Percentiles rank a stretch among this genome's conserved stretches.
These are phyloP conservation scores for Hirudinaria manillensis DNA, from an alignment of 2,888 invertebrate genomes.

Conservation along the genomic window DNA sequence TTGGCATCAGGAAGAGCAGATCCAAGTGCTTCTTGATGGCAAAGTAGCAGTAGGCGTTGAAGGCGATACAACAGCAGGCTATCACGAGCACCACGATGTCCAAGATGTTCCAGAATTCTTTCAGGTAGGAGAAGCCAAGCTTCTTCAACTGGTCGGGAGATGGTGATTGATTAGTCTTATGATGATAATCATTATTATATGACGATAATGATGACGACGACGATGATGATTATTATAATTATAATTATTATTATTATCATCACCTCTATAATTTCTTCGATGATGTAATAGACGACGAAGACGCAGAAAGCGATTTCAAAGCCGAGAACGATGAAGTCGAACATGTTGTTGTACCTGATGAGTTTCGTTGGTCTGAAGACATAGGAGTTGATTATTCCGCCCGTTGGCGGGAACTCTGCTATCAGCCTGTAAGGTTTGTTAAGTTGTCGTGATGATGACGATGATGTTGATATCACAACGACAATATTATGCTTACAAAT, in stretches of 20 bases:
- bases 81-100: slow-evolving; percentile 62
- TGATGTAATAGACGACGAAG: slow-evolving; percentile 62
- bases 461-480: too few species aligned
- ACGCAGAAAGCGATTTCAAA: slow-evolving; percentile 60
- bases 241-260: not conserved
- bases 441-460: slow-evolving; percentile 38
- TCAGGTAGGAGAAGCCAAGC: slow-evolving; percentile 56
- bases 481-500: not conserved
- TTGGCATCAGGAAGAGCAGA: slow-evolving; percentile 50
- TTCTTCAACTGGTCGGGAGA: slow-evolving; percentile 51
- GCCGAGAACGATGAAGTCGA: slow-evolving; percentile 58
- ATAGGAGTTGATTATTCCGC: slow-evolving; percentile 64
- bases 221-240: not conserved
- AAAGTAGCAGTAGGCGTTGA: slow-evolving; percentile 57
- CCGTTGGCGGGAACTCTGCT: slow-evolving; percentile 67
- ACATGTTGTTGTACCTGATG: slow-evolving; percentile 58
- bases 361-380: slow-evolving; percentile 61
- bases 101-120: slow-evolving; percentile 63
- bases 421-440: slow-evolving; percentile 35
- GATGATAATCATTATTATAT: not conserved
- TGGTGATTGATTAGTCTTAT: not conserved
- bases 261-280: slow-evolving; percentile 58
- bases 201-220: too few species aligned
- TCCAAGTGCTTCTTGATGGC: slow-evolving; percentile 51
- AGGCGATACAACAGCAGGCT: slow-evolving; percentile 56